Percentiles rank a stretch among this genome's conserved stretches.
phyloP scores from a whole-genome alignment of 2,113 vertebrate species.

The Grallaria varia region DNA sequence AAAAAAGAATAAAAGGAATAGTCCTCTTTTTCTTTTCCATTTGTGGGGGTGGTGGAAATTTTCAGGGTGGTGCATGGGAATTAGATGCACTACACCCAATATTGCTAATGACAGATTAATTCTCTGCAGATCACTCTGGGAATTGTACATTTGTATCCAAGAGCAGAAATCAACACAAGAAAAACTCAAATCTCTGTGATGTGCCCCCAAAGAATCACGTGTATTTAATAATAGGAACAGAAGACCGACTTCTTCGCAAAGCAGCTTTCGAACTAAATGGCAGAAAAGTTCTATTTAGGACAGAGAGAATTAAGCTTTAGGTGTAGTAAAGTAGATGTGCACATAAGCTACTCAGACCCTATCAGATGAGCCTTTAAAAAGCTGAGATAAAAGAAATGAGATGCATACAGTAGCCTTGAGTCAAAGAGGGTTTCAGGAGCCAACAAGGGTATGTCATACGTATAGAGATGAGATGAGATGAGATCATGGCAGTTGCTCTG shows the following conservation, averaged over 20 bases:
- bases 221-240: constrained; percentile 8
- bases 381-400: constrained; percentile 23
- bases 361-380: constrained; percentile 31
- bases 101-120: constrained; percentile 67
- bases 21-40: constrained; percentile 50
- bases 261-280: not conserved
- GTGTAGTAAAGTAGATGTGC: not conserved
- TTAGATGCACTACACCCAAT: constrained; percentile 57
- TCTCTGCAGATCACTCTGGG: constrained; percentile 51
- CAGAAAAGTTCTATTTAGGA: constrained; percentile 38
- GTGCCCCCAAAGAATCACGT: constrained; percentile 1
- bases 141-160: constrained; percentile 19
- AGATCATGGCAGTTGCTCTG: constrained; percentile 34
- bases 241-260: not conserved
- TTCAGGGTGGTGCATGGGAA: constrained; percentile 69
- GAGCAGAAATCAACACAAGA: constrained; percentile 36
- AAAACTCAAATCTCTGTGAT: constrained; percentile 38
- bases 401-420: constrained; percentile 8
- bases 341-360: not conserved
- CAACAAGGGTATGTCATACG: not conserved
- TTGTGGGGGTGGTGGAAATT: constrained; percentile 67
- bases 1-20: constrained; percentile 71
- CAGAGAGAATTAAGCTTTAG: not conserved
- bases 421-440: constrained; percentile 12
- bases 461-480: constrained; percentile 18